Evolutionary conservation across 2,888 invertebrate genomes (phyloP), one percentile per base, ranked within the genome.

Genomic region (Eupithecia pulchellata): DNA sequence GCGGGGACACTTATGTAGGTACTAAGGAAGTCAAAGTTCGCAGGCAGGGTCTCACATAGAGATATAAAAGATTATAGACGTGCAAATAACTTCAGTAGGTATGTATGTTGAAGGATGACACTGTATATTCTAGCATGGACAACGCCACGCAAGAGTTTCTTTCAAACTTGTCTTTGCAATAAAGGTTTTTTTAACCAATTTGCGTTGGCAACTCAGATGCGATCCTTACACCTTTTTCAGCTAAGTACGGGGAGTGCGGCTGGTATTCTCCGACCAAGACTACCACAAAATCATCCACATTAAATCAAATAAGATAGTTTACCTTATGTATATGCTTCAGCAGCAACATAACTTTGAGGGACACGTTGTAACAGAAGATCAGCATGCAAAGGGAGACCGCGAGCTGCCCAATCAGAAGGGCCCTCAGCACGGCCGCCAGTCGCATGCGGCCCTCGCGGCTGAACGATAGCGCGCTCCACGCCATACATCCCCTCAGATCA

Each of bases 291-390:
- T 2, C 4, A 52, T 25, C 20, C 17, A 29, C 13, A 25, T 39
- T 4, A 29, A 13, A 6, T 30, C 2, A 13, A n/a, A 30, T 1
- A n/a, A 11, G 3, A 6, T 47, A 29, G 2, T 25, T 30, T 76
- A 90, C 93, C 89, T 88, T 89, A 76, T 93, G 92, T 73, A 93
- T 89, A 72, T 90, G 86, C 72, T 89, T 89, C 47, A 93, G 82
- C 62, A 93, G 81, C 76, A 84, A 66, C 89, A 93, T 88, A 52
- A 92, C 92, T 66, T 86, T 87, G 34, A 89, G 75, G 0, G 91
- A 90, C 11, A 89, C 87, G 83, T 93, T 93, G 84, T 93, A 93
- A 80, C 92, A 92, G 84, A 88, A 91, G 73, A 93, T 91, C 76
- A 90, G 89, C 88, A 92, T 89, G 73, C 85, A 86, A 68, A 93